These are phyloP conservation scores for Amorpha juglandis DNA, from an alignment of 2,888 invertebrate species.

Conservation along the genomic window DNA sequence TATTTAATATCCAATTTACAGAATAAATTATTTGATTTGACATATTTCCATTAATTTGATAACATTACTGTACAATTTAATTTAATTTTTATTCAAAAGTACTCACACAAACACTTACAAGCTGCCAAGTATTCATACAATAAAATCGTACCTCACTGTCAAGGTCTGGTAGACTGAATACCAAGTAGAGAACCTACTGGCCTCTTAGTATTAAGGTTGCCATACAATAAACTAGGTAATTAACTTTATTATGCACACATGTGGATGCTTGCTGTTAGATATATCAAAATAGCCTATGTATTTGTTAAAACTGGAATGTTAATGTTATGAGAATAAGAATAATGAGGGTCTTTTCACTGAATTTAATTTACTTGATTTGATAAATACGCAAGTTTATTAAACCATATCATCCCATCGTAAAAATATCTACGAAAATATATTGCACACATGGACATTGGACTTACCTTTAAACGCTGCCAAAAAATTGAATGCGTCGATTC, in stretches of 20 bases:
- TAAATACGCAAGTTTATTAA: too few species aligned
- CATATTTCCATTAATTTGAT: too few species aligned
- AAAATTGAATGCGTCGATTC: neutral
- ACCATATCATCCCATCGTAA: neutral
- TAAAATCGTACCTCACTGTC: conserved; percentile 3
- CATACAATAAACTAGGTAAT: neutral
- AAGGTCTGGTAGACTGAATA: conserved; percentile 15
- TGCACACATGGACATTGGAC: conserved; percentile 16
- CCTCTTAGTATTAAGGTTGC: conserved; percentile 17
- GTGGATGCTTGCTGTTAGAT: neutral
- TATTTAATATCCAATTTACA: too few species aligned
- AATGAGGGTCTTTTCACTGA: too few species aligned
- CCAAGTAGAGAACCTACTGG: conserved; percentile 9
- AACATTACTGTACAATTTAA: too few species aligned
- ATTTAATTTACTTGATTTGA: too few species aligned
- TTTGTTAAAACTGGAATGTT: neutral
- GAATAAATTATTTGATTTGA: too few species aligned
- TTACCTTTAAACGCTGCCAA: conserved; percentile 17
- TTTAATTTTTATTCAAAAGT: neutral
- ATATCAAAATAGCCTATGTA: neutral
- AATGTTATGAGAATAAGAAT: too few species aligned
- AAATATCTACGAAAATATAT: neutral
- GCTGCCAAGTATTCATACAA: conserved; percentile 5
- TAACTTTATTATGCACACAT: neutral
- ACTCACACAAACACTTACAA: neutral